Evolutionary conservation across 2,888 invertebrate species (phyloP).

Genomic region (Sepiola atlantica): DNA sequence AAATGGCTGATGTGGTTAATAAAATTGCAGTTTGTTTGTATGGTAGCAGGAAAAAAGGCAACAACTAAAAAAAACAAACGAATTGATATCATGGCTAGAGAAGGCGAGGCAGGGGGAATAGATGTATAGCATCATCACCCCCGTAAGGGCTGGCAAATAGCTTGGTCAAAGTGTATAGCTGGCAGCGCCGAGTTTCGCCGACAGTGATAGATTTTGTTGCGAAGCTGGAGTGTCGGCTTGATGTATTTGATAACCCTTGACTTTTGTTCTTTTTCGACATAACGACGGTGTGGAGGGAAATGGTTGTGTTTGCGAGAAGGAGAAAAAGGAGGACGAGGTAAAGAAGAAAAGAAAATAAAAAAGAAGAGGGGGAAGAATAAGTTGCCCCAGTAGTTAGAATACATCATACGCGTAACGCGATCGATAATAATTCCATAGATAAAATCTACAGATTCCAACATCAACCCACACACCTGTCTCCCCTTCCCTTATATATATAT

Average conservation of each 20-base stretch:
- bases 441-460: too few species aligned
- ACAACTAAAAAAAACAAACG: too few species aligned
- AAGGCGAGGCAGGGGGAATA: not conserved
- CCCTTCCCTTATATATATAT: too few species aligned
- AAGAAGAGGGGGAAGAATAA: too few species aligned
- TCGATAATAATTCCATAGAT: too few species aligned
- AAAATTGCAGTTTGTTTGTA: not conserved
- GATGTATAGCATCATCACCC: not conserved
- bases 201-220: constrained; percentile 14
- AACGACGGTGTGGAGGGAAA: not conserved
- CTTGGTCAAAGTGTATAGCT: not conserved
- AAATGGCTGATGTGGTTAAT: not conserved
- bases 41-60: not conserved
- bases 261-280: not conserved
- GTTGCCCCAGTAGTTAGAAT: too few species aligned
- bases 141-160: not conserved
- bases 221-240: not conserved
- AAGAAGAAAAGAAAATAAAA: not conserved
- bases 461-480: too few species aligned
- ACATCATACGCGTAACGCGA: too few species aligned
- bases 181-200: not conserved
- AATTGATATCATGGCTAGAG: not conserved
- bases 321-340: not conserved
- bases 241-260: not conserved
- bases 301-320: not conserved